These are phyloP conservation scores for Trigoniulus corallinus DNA, from an alignment of 1,140 invertebrate species.

Conservation along the genomic window DNA sequence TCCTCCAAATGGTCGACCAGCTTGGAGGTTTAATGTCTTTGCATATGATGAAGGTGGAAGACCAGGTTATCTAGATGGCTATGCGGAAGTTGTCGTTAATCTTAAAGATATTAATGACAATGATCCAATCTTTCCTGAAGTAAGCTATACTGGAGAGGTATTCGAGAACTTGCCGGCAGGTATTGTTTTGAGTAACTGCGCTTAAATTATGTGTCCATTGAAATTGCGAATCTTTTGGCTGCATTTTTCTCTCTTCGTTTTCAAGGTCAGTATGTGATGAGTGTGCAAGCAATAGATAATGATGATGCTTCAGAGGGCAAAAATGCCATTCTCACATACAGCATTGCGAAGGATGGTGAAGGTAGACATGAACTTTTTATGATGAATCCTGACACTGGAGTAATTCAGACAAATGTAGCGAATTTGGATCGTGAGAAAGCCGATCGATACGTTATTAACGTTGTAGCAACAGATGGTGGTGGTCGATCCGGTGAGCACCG, in stretches of 20 bases:
- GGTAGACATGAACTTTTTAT: conserved; percentile 20
- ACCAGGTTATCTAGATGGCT: conserved; percentile 21
- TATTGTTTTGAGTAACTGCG: conserved; percentile 3
- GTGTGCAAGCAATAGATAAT: conserved; percentile 10
- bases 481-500: conserved; percentile 16
- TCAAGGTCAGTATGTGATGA: conserved; percentile 7
- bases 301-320: conserved; percentile 11
- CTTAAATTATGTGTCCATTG: not conserved
- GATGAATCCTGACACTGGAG: conserved; percentile 28
- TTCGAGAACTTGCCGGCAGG: conserved; percentile 1
- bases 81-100: conserved; percentile 27
- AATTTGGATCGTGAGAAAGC: conserved; percentile 12
- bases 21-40: conserved; percentile 65
- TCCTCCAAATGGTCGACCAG: conserved; percentile 57
- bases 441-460: conserved; percentile 9
- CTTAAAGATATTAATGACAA: conserved; percentile 35
- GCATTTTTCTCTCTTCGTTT: not conserved
- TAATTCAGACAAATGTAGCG: conserved; percentile 11
- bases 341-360: conserved; percentile 17
- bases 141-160: conserved; percentile 9
- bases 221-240: not conserved
- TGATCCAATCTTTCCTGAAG: conserved; percentile 25
- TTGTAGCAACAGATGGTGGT: conserved; percentile 22
- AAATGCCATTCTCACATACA: conserved; percentile 12
- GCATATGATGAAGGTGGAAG: conserved; percentile 61